These are phyloP conservation scores for Saccostrea echinata DNA, from an alignment of 1,140 invertebrate species.

Conservation along the genomic window DNA sequence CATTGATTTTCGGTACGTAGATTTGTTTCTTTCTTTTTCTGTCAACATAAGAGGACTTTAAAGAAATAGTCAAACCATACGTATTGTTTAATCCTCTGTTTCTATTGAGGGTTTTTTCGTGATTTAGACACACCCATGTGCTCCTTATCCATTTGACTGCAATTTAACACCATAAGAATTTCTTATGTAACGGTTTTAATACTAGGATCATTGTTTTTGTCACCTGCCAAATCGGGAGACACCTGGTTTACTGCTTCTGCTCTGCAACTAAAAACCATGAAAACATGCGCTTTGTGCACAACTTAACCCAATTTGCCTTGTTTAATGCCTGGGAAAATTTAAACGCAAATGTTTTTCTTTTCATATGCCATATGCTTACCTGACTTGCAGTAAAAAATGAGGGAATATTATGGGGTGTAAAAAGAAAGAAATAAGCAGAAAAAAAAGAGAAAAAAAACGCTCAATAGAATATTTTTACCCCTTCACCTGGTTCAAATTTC, in stretches of 20 bases:
- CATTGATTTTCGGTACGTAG: background rate
- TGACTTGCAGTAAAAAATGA: too few species aligned
- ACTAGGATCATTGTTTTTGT: constrained; percentile 29
- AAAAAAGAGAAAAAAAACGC: too few species aligned
- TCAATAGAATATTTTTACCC: too few species aligned
- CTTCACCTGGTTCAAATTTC: too few species aligned
- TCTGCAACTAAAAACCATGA: background rate
- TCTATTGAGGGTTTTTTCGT: background rate
- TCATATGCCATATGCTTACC: too few species aligned
- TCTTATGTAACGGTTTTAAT: constrained; percentile 33
- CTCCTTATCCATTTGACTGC: constrained; percentile 22
- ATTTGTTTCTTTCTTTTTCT: constrained; percentile 22
- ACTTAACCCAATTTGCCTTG: background rate
- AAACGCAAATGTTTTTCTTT: background rate
- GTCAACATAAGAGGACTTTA: background rate
- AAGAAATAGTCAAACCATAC: background rate
- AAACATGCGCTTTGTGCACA: constrained; percentile 12
- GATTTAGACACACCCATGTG: constrained; percentile 18
- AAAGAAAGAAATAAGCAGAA: too few species aligned
- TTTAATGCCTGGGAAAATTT: background rate
- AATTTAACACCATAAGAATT: constrained; percentile 33
- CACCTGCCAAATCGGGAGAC: background rate
- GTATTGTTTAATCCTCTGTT: constrained; percentile 29
- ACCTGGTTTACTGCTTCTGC: background rate
- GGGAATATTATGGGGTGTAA: too few species aligned